A percentile compares a stretch with the other conserved stretches of the same genome.
These are phyloP conservation scores for Sarcophilus harrisii DNA, from an alignment of 2,797 vertebrate species.

Conservation along the genomic window DNA sequence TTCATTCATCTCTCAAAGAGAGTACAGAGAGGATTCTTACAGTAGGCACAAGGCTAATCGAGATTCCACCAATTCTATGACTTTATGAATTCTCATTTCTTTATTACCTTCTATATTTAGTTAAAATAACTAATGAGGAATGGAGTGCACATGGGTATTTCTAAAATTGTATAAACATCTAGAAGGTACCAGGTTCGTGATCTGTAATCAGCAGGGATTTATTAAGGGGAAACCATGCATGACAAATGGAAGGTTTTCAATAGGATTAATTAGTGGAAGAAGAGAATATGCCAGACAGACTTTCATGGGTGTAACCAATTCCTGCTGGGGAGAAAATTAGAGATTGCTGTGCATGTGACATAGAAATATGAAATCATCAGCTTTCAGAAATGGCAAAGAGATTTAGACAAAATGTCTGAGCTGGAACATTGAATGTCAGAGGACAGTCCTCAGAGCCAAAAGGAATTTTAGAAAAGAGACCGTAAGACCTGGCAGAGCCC, in stretches of 20 bases:
- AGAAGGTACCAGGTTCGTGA: constrained; percentile 10
- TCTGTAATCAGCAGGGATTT: constrained; percentile 8
- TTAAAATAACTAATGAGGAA: background rate
- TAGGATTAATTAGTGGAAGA: constrained; percentile 5
- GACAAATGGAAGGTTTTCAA: background rate
- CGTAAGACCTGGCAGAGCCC: background rate
- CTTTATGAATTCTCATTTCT: background rate
- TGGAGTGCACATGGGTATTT: background rate
- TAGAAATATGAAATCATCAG: background rate
- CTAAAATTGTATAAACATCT: background rate
- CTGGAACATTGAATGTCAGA: background rate
- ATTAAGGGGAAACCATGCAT: background rate
- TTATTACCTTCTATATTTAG: background rate
- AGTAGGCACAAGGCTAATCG: background rate
- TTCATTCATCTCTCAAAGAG: background rate
- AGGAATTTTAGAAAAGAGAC: background rate
- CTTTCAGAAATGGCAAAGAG: background rate
- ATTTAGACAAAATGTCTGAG: background rate
- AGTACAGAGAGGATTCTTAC: background rate
- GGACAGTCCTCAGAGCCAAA: background rate
- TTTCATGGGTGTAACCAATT: background rate
- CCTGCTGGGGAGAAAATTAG: background rate
- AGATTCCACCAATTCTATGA: background rate
- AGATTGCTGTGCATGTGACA: constrained; percentile 3
- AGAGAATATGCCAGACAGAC: background rate